Evolutionary conservation across 2,113 vertebrate genomes (phyloP).

Genomic region (Gadus chalcogrammus): DNA sequence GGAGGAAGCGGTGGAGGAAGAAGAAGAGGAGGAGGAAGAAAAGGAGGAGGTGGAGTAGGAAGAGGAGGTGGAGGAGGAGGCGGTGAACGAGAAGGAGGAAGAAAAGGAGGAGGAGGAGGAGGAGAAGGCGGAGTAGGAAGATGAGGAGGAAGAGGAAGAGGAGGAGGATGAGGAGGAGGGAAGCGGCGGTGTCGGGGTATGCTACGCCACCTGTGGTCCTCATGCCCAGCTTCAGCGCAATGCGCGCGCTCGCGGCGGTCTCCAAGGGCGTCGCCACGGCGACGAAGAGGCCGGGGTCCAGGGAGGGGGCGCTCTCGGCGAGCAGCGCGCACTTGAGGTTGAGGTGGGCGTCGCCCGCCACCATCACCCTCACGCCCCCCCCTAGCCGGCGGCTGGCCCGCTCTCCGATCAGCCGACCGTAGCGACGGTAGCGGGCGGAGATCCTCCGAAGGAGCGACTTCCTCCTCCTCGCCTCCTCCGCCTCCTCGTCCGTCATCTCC

Average conservation of each 20-base stretch:
- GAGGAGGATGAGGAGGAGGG: too few relatives aligned
- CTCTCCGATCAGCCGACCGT: constrained; percentile 77
- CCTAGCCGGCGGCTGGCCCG: constrained; percentile 54
- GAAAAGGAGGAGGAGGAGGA: too few relatives aligned
- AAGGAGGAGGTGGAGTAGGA: too few relatives aligned
- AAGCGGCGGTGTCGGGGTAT: too few relatives aligned
- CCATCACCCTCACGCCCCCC: constrained; percentile 75
- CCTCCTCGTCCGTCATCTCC: neutral
- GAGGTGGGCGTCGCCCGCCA: constrained; percentile 76
- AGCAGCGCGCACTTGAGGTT: constrained; percentile 82
- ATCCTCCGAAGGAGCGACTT: constrained; percentile 51
- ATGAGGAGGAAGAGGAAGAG: neutral
- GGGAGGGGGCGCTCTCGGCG: constrained; percentile 53
- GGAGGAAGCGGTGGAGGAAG: too few relatives aligned
- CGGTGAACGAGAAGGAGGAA: too few relatives aligned
- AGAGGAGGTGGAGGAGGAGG: too few relatives aligned
- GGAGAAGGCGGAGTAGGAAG: too few relatives aligned
- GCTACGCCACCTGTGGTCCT: constrained; percentile 66
- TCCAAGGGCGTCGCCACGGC: constrained; percentile 76
- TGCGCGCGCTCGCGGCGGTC: constrained; percentile 72
- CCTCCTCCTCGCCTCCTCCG: neutral
- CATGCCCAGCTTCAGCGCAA: constrained; percentile 79
- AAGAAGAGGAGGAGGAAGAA: too few relatives aligned
- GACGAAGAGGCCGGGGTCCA: constrained; percentile 75
- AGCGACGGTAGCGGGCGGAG: constrained; percentile 66